Percentiles rank a stretch among this genome's conserved stretches.
Conservation (phyloP, 2,113 vertebrate species). For the Diadophis punctatus region DNA sequence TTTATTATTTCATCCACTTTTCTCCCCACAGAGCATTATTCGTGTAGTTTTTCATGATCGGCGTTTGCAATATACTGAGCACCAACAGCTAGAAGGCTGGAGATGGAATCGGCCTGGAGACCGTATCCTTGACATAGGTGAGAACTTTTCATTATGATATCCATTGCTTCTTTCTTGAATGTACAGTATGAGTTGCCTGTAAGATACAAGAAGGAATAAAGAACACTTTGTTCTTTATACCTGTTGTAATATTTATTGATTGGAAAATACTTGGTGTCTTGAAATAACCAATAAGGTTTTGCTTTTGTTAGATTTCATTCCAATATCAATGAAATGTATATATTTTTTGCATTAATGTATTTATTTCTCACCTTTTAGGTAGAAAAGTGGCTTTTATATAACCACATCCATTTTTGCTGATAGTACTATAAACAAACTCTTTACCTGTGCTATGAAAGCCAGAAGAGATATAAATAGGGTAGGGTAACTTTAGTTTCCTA, state of each 20-base stretch:
- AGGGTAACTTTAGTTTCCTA: not conserved
- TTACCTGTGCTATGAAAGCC: not conserved
- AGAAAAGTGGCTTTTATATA: not conserved
- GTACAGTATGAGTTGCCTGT: not conserved
- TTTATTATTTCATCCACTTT: not conserved
- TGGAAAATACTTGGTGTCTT: not conserved
- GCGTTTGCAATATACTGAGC: constrained; percentile 89
- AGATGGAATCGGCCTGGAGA: constrained; percentile 93
- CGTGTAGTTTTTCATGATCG: constrained; percentile 93
- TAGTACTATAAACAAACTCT: not conserved
- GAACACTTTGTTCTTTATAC: not conserved
- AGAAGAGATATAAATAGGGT: not conserved
- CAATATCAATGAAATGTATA: not conserved
- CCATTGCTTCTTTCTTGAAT: not conserved
- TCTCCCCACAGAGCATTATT: constrained; percentile 82
- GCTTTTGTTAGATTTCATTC: not conserved
- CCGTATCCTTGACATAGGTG: constrained; percentile 90
- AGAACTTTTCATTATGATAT: constrained; percentile 47
- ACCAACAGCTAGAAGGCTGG: constrained; percentile 94
- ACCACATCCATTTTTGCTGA: not conserved
- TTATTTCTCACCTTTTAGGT: not conserved
- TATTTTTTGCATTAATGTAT: not conserved
- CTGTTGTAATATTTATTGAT: not conserved
- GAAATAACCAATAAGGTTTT: not conserved
- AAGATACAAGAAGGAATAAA: not conserved